Conservation (phyloP, 1,140 invertebrate genomes). For the Watersipora subatra region DNA sequence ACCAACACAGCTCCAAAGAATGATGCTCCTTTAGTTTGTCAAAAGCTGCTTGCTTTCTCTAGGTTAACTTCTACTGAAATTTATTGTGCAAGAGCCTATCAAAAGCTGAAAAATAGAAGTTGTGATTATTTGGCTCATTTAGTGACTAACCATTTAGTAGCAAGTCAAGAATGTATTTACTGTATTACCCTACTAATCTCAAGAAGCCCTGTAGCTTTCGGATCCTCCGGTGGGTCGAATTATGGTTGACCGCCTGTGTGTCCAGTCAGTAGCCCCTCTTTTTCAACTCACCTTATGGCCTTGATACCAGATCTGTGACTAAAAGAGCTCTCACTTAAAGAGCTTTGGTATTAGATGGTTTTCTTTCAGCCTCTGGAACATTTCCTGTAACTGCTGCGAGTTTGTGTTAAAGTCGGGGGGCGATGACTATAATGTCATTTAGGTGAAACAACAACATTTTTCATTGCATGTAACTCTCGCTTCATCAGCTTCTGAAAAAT, state of each 20-base stretch:
- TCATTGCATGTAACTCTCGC: constrained; percentile 8
- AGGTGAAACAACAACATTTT: constrained; percentile 13
- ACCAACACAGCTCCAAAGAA: constrained; percentile 11
- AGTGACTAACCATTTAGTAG: constrained; percentile 16
- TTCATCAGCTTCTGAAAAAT: constrained; percentile 23
- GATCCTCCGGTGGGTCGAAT: constrained; percentile 19
- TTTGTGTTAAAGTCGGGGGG: neutral
- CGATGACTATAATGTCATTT: constrained; percentile 12
- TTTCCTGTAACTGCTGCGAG: constrained; percentile 1
- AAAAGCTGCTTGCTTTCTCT: constrained; percentile 11
- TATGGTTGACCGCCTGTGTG: constrained; percentile 17
- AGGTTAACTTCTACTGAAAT: constrained; percentile 12
- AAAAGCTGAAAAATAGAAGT: too few species aligned
- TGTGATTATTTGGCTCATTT: too few species aligned
- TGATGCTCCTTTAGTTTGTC: constrained; percentile 12
- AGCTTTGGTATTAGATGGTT: constrained; percentile 38
- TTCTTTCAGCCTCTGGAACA: constrained; percentile 10
- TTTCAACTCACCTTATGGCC: constrained; percentile 19
- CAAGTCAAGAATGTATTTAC: constrained; percentile 19
- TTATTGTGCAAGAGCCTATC: constrained; percentile 15
- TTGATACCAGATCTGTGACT: constrained; percentile 16
- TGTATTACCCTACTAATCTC: constrained; percentile 18
- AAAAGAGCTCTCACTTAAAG: constrained; percentile 37
- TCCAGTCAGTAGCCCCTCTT: constrained; percentile 20
- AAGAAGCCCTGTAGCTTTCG: constrained; percentile 24